Base-by-base conservation (phyloP, 2,888 invertebrate species). In the Acanthosepion pharaonis region DNA sequence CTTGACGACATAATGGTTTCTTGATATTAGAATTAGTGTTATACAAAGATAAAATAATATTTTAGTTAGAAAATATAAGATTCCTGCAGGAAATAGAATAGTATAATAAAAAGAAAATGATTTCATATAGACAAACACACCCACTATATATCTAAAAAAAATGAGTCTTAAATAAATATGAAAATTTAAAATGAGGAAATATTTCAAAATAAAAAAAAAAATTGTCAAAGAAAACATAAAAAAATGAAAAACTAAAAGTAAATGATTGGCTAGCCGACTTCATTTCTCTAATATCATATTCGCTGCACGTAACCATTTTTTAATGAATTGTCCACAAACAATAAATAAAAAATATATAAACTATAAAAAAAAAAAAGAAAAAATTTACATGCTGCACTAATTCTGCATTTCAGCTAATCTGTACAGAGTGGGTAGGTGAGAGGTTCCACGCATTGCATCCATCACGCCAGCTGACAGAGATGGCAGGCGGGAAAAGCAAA, bases 381-480 rank as follows among this genome's bases (percentile, higher is more conserved):
- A 78, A 78, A 28, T n/a, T 28, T 78, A 78, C 78, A 15, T n/a
- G n/a, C 15, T 78, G 78, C 78, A 78, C 78, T 78, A 78, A 78
- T 78, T n/a, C 25, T 64, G 64, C 64, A 64, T 64, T 28, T 25
- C 28, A 25, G 64, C 28, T 64, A 64, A 64, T 64, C 64, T n/a
- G n/a, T 15, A 23, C 11, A n/a, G 78, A 33, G n/a, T 78, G 78
- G 28, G n/a, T n/a, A 23, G n/a, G 78, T 9, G 78, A n/a, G 78
- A 33, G 78, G 78, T n/a, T 78, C n/a, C 78, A 15, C 23, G 59
- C 59, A 33, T 15, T 78, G 78, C n/a, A 78, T 78, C 78, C n/a
- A 78, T 78, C 78, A 78, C 78, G 78, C 78, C 78, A 78, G 78
- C 78, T 78, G 78, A 78, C 78, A 78, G 78, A 78, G 33, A 33